Percentiles rank a stretch among this genome's conserved stretches.
Conservation (phyloP, 2,797 vertebrate genomes). For the Parauchenoglanis ngamensis region DNA sequence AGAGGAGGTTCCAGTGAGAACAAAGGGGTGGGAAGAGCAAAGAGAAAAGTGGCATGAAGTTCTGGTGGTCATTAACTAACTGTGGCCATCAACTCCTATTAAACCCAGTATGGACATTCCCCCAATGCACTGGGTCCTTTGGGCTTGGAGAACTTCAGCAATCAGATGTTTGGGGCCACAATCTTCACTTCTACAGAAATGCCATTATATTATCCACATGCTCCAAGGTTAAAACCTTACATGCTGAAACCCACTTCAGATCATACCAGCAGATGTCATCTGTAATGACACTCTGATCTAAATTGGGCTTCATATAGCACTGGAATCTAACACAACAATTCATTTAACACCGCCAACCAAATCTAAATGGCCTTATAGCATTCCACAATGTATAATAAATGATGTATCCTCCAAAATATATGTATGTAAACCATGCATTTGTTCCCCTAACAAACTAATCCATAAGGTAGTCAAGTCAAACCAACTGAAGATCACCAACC, state of each 20-base stretch:
- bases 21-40: conserved; percentile 6
- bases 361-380: conserved; percentile 50
- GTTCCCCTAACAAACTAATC: conserved; percentile 32
- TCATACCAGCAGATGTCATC: conserved; percentile 17
- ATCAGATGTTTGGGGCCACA: conserved; percentile 29
- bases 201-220: background rate
- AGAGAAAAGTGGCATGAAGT: conserved; percentile 26
- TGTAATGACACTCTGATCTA: conserved; percentile 34
- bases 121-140: conserved; percentile 39
- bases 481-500: conserved; percentile 29
- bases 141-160: conserved; percentile 35
- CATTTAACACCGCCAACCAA: conserved; percentile 34
- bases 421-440: conserved; percentile 39
- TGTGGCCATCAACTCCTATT: conserved; percentile 13
- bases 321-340: conserved; percentile 12
- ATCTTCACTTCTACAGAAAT: conserved; percentile 35
- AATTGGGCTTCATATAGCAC: conserved; percentile 39
- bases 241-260: conserved; percentile 44
- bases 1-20: conserved; percentile 14
- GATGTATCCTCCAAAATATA: conserved; percentile 23
- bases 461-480: conserved; percentile 16
- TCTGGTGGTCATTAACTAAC: conserved; percentile 30
- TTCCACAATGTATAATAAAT: conserved; percentile 31
- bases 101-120: conserved; percentile 41
- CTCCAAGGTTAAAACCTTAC: conserved; percentile 14